Conservation (phyloP, 2,113 vertebrate genomes). For the Pelusios castaneus region DNA sequence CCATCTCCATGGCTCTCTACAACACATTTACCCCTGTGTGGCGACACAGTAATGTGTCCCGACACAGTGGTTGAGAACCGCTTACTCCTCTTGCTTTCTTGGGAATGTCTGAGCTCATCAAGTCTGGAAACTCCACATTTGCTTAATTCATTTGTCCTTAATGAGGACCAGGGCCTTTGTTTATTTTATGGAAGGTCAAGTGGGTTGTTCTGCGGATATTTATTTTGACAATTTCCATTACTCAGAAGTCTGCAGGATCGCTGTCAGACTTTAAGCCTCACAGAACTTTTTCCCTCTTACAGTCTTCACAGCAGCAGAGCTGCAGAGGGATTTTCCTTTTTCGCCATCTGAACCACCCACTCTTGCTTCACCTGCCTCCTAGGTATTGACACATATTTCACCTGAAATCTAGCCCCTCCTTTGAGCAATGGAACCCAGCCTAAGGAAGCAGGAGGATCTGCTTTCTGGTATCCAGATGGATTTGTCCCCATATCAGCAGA, state of each 20-base stretch:
- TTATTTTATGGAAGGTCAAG: accelerated
- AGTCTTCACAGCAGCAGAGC: neutral
- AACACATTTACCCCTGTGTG: no score
- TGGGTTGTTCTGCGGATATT: neutral
- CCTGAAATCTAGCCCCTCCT: neutral
- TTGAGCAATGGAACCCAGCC: neutral
- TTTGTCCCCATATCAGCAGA: slow-evolving; percentile 33
- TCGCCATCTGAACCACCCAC: accelerated
- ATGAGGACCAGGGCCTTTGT: accelerated
- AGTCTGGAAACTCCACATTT: neutral
- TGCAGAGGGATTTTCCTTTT: neutral
- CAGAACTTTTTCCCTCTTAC: neutral
- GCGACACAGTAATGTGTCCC: no score
- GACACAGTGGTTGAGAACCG: no score
- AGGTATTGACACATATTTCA: neutral
- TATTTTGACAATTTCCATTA: neutral
- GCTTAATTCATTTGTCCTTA: neutral
- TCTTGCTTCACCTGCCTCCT: neutral
- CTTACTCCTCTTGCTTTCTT: neutral
- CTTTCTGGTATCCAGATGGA: slow-evolving; percentile 35
- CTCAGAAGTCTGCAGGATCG: neutral
- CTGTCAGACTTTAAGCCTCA: neutral
- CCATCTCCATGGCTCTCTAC: no score
- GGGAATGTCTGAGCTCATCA: neutral
- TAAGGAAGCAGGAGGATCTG: neutral